Evolutionary conservation across 2,888 invertebrate genomes (phyloP).

Genomic region (Drosophila yooni): DNA sequence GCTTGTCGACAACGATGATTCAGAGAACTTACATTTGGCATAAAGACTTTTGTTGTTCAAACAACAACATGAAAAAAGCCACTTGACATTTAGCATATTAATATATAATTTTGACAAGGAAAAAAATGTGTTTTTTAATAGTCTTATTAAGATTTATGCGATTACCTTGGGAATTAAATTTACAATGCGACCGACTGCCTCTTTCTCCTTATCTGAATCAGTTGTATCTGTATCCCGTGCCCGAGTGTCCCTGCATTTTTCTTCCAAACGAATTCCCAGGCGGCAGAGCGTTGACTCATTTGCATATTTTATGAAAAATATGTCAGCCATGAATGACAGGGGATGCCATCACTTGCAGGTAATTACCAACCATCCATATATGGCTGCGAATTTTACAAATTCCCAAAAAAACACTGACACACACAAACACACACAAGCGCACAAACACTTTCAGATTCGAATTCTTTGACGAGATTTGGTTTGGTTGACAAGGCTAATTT

Average conservation of each 20-base stretch:
- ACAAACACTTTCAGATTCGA: not conserved
- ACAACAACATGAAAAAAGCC: conserved; percentile 53
- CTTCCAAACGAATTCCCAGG: conserved; percentile 35
- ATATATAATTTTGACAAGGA: conserved; percentile 24
- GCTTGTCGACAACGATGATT: conserved; percentile 56
- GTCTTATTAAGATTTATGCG: conserved; percentile 61
- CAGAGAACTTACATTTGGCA: conserved; percentile 42
- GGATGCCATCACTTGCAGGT: conserved; percentile 45
- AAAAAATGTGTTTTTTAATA: conserved; percentile 44
- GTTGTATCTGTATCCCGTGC: conserved; percentile 17
- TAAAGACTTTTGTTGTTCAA: conserved; percentile 15
- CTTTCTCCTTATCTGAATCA: conserved; percentile 28
- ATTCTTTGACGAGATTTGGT: conserved; percentile 20
- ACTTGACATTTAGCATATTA: conserved; percentile 57
- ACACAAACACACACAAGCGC: not conserved
- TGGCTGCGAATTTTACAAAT: conserved; percentile 3
- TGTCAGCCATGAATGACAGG: conserved; percentile 57
- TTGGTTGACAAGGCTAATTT: conserved; percentile 54
- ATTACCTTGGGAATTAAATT: conserved; percentile 72
- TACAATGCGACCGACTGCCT: conserved; percentile 44
- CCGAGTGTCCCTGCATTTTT: conserved; percentile 22
- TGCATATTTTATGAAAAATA: conserved; percentile 52
- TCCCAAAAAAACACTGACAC: conserved; percentile 8
- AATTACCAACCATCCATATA: conserved; percentile 38
- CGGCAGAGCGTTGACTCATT: conserved; percentile 36